Conservation (phyloP, 1,140 invertebrate genomes). For the Neotoxoptera formosana region DNA sequence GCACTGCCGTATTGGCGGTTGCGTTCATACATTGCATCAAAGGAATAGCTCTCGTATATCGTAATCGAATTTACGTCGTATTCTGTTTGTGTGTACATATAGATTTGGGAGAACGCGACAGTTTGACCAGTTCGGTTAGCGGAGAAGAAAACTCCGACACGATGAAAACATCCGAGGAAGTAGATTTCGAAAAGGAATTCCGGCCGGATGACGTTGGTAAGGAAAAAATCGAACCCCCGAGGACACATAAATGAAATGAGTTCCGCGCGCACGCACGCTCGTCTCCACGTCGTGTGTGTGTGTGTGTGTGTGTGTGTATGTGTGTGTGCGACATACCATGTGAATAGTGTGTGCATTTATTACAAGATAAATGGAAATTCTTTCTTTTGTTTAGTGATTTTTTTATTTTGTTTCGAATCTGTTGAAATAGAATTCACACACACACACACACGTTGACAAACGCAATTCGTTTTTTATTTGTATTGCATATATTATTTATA, state of each 20-base stretch:
- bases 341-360: background rate
- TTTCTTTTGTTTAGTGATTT: slow-evolving; percentile 15
- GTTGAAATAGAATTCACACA: background rate
- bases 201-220: slow-evolving; percentile 78
- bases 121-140: background rate
- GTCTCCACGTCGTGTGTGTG: background rate
- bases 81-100: background rate
- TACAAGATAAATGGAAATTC: slow-evolving; percentile 8
- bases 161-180: slow-evolving; percentile 65
- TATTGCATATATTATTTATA: background rate
- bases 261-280: background rate
- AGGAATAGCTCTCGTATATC: background rate
- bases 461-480: background rate
- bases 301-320: too few relatives aligned
- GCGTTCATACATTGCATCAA: background rate
- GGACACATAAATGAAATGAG: background rate
- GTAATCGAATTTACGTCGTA: background rate
- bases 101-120: slow-evolving; percentile 6
- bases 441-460: background rate
- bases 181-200: slow-evolving; percentile 79
- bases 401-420: background rate
- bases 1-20: background rate
- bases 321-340: background rate
- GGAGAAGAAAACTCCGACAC: slow-evolving; percentile 62
- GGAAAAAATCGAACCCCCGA: background rate